Conservation (phyloP, 2,888 invertebrate species). For the Pyrgus malvae region DNA sequence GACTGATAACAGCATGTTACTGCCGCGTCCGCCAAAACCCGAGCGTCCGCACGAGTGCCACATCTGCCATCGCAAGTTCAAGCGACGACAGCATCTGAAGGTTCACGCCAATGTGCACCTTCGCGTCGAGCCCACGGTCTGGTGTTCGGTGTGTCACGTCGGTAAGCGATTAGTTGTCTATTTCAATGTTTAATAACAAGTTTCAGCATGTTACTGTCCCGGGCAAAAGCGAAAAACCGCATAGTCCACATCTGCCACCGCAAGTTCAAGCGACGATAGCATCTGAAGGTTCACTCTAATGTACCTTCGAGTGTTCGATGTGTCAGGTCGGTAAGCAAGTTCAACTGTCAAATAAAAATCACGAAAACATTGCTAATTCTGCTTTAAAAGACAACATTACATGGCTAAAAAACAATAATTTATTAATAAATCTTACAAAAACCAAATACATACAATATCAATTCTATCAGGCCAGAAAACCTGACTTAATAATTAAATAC, state of each 20-base stretch:
- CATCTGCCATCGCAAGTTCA: conserved; percentile 65
- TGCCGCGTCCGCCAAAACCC: conserved; percentile 33
- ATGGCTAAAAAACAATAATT: no score
- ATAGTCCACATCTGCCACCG: conserved; percentile 62
- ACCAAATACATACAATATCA: no score
- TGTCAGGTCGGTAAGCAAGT: conserved; percentile 46
- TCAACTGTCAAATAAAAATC: no score
- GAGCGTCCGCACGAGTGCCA: conserved; percentile 58
- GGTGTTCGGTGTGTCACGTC: conserved; percentile 59
- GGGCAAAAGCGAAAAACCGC: conserved; percentile 40
- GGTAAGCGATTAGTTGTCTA: no score
- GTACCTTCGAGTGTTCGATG: conserved; percentile 60
- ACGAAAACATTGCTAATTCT: no score
- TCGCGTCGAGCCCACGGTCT: conserved; percentile 47
- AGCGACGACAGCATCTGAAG: conserved; percentile 67
- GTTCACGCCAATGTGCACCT: conserved; percentile 64
- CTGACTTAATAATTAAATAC: no score
- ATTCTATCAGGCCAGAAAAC: no score
- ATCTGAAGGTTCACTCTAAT: conserved; percentile 65
- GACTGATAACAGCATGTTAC: conserved; percentile 40
- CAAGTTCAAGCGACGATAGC: conserved; percentile 69
- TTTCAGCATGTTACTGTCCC: conserved; percentile 39
- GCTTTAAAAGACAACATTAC: no score
- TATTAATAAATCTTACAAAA: no score
- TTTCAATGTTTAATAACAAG: no score